phyloP scores from a whole-genome alignment of 2,113 vertebrate species.

The Chionis minor region DNA sequence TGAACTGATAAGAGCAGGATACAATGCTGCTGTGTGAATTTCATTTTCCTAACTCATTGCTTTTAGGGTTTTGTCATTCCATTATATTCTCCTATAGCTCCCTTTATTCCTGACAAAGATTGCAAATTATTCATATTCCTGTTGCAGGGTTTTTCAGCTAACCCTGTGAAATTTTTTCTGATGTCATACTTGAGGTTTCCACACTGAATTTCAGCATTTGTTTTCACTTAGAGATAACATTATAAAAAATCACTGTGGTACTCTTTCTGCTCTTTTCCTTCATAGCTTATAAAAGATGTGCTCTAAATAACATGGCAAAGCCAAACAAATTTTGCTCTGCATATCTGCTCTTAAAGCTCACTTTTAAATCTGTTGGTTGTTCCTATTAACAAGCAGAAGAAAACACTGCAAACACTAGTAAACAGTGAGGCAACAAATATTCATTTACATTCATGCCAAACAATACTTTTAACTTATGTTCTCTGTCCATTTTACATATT shows the following conservation, averaged over 20 bases:
- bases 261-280: neutral
- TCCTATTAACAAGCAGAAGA: neutral
- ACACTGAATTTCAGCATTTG: neutral
- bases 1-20: neutral
- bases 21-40: neutral
- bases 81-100: neutral
- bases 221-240: neutral
- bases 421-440: neutral
- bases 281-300: neutral
- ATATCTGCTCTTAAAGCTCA: neutral
- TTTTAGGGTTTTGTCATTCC: neutral
- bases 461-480: neutral
- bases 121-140: neutral
- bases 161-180: rapidly evolving
- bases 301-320: neutral
- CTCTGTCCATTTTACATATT: neutral
- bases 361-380: neutral
- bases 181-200: neutral
- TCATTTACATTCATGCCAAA: neutral
- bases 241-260: neutral
- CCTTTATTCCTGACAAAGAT: neutral
- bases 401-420: neutral
- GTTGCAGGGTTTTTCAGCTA: neutral
- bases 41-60: neutral
- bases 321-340: neutral